Evolutionary conservation across 2,888 invertebrate genomes (phyloP).

Genomic region (Scelioninae gen. 1): DNA sequence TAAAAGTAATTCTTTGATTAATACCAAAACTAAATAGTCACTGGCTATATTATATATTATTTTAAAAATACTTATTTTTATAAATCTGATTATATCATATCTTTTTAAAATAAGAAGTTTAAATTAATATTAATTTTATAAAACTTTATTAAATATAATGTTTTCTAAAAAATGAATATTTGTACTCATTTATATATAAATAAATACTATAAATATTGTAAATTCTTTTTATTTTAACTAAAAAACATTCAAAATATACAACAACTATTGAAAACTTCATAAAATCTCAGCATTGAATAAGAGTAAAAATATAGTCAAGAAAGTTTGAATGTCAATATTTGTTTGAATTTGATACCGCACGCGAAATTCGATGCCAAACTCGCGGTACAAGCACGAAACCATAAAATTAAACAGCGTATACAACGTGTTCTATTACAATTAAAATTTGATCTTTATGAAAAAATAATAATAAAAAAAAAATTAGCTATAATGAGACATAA

Average conservation of each 20-base stretch:
- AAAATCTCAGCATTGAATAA: neutral
- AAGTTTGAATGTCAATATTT: constrained; percentile 32
- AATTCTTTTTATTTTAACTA: too few relatives aligned
- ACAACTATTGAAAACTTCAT: neutral
- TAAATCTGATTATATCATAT: too few relatives aligned
- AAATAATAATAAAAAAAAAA: neutral
- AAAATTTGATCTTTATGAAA: neutral
- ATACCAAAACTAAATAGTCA: too few relatives aligned
- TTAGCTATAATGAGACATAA: neutral
- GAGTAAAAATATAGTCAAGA: neutral
- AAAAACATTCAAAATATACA: too few relatives aligned
- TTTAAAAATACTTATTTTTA: too few relatives aligned
- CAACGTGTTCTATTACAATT: constrained; percentile 5
- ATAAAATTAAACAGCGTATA: constrained; percentile 29
- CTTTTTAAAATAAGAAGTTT: too few relatives aligned
- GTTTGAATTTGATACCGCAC: constrained; percentile 31
- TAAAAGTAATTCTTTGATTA: too few relatives aligned
- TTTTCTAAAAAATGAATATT: too few relatives aligned
- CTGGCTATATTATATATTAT: too few relatives aligned
- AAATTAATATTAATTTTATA: neutral
- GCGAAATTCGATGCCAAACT: constrained; percentile 30
- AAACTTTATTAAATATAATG: too few relatives aligned
- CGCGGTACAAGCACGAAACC: constrained; percentile 30
- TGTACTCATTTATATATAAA: too few relatives aligned
- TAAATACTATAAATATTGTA: too few relatives aligned